Evolutionary conservation across 1,140 invertebrate species (phyloP), one percentile per base, ranked within the genome.

Genomic region (Hyphantria cunea): DNA sequence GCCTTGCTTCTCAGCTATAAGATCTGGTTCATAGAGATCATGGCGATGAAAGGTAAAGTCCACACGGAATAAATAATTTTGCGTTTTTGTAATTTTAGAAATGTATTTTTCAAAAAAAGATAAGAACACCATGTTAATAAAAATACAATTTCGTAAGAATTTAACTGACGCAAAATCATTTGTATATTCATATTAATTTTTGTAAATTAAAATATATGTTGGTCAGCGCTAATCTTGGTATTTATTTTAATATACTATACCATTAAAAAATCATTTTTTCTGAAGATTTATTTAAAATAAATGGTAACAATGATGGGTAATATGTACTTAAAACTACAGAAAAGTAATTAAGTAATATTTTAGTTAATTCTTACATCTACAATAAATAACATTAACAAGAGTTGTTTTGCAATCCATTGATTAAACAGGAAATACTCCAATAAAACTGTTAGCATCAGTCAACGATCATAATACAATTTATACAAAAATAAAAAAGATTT

Each of bases 311-410:
- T n/a, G n/a, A n/a, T n/a, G n/a, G n/a, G n/a, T n/a, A n/a, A n/a
- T n/a, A n/a, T n/a, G n/a, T n/a, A n/a, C n/a, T n/a, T n/a, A n/a
- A n/a, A n/a, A n/a, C n/a, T n/a, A n/a, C n/a, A n/a, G n/a, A n/a
- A n/a, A n/a, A n/a, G n/a, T n/a, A n/a, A n/a, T 25, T 45, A 45
- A 49, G 34, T 66, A 52, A 60, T 14, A 5, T 25, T 25, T 25
- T 25, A 25, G 5, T 25, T 39, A 10, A 44, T 12, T 42, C 61
- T 67, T 77, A 70, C 45, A 56, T 53, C 74, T 79, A 79, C 39
- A 79, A 79, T 79, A 78, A 82, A 82, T 79, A 74, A 77, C 37
- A 70, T 51, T 47, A 64, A 64, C 67, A 60, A 52, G 52, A 51
- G 55, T 70, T 72, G 74, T 49, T 13, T 56, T 48, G 13, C 52